A percentile compares a stretch with the other conserved stretches of the same genome.
Conservation (phyloP, 1,140 invertebrate genomes). For the Lamellibrachia luymesi region DNA sequence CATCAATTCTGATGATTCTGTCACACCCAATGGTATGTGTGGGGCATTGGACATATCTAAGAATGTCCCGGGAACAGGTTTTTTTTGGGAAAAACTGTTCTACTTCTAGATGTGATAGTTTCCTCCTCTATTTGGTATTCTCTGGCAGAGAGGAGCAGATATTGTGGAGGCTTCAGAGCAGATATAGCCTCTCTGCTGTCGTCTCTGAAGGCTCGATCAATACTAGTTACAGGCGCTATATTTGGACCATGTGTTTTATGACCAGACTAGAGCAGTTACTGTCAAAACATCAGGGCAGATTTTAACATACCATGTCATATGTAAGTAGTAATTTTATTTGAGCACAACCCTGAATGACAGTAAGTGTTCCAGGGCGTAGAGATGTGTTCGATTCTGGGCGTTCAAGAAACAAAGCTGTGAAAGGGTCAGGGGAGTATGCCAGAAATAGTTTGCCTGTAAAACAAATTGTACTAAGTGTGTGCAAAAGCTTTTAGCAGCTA, state of each 20-base stretch:
- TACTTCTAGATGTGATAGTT: too few relatives aligned
- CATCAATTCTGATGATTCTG: too few relatives aligned
- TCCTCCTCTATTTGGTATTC: not conserved
- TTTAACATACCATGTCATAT: not conserved
- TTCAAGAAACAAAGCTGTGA: not conserved
- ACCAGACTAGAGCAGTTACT: not conserved
- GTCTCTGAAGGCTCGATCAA: not conserved
- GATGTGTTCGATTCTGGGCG: not conserved
- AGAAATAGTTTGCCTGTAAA: not conserved
- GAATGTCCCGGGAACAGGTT: too few relatives aligned
- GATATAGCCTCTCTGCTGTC: not conserved
- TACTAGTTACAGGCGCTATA: not conserved
- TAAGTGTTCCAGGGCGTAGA: not conserved
- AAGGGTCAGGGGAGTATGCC: not conserved
- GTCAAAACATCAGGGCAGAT: not conserved
- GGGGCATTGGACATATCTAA: too few relatives aligned
- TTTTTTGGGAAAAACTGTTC: too few relatives aligned
- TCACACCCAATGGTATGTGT: too few relatives aligned
- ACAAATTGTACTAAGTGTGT: not conserved
- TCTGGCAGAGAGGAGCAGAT: not conserved
- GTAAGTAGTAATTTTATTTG: not conserved
- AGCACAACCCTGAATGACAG: not conserved
- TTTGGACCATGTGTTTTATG: not conserved
- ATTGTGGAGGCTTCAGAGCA: not conserved
- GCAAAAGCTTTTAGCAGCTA: not conserved